Percentiles rank a stretch among this genome's conserved stretches.
Evolutionary conservation across 2,113 vertebrate genomes (phyloP).

Genomic region (Turnix velox): DNA sequence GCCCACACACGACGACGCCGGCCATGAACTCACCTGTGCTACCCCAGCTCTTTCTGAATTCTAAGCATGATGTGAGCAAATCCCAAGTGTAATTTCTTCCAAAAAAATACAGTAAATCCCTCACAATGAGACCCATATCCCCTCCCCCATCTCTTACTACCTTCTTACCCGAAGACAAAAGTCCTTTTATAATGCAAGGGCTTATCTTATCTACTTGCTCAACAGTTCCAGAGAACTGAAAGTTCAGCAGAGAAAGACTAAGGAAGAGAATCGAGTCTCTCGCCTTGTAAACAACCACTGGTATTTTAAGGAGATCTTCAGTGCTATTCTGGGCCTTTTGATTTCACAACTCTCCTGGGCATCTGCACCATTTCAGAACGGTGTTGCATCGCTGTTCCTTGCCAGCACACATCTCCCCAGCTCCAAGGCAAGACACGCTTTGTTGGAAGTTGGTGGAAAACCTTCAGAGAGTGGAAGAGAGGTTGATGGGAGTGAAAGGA

Average conservation of each 20-base stretch:
- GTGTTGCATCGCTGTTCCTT: not conserved
- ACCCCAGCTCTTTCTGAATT: not conserved
- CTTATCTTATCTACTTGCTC: not conserved
- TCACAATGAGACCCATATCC: not conserved
- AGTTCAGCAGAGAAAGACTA: not conserved
- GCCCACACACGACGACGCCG: fast-evolving
- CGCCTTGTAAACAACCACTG: not conserved
- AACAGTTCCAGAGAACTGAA: not conserved
- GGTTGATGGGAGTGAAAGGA: not conserved
- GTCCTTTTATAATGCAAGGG: not conserved
- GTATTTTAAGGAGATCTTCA: not conserved
- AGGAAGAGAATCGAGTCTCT: not conserved
- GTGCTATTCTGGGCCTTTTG: not conserved
- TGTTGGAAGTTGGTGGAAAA: not conserved
- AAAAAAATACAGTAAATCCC: not conserved
- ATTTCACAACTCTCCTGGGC: not conserved
- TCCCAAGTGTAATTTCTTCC: not conserved
- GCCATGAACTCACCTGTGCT: not conserved
- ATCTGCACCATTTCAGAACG: not conserved
- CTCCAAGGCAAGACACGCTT: not conserved
- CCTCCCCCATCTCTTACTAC: not conserved
- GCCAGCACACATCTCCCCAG: not conserved
- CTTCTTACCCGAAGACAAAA: not conserved
- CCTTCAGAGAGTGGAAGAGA: not conserved
- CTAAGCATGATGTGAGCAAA: not conserved